Conservation (phyloP, 2,888 invertebrate species). For the Heliconius sara region DNA sequence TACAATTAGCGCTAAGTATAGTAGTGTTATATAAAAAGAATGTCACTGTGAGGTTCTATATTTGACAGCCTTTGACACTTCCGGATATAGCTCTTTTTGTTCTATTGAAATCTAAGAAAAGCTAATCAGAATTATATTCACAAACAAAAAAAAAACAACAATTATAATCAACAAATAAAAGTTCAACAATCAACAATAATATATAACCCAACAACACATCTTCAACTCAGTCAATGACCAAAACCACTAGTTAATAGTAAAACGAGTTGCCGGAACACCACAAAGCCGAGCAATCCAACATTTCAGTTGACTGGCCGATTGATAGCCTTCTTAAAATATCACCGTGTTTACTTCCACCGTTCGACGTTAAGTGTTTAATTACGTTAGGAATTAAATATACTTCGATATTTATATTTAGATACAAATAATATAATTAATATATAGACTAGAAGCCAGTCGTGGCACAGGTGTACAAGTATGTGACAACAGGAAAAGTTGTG, state of each 20-base stretch:
- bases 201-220: not conserved
- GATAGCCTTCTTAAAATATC: constrained; percentile 63
- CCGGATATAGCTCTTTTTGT: too few species aligned
- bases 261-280: constrained; percentile 49
- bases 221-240: constrained; percentile 7
- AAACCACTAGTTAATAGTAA: constrained; percentile 28
- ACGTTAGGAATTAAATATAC: constrained; percentile 41
- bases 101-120: too few species aligned
- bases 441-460: not conserved
- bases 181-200: not conserved
- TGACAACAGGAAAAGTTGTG: not conserved
- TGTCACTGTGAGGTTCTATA: not conserved
- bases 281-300: constrained; percentile 54
- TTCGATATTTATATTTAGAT: constrained; percentile 7
- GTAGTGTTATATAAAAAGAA: not conserved
- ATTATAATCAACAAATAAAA: not conserved
- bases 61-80: too few species aligned
- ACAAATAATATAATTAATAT: not conserved
- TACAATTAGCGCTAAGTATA: not conserved
- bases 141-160: not conserved
- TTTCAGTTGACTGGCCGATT: constrained; percentile 64
- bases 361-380: constrained; percentile 55
- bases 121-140: too few species aligned
- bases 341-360: constrained; percentile 57
- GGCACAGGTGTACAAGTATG: not conserved